Evolutionary conservation across 2,888 invertebrate species (phyloP), one percentile per base, ranked within the genome.

Genomic region (Cerceris rybyensis): DNA sequence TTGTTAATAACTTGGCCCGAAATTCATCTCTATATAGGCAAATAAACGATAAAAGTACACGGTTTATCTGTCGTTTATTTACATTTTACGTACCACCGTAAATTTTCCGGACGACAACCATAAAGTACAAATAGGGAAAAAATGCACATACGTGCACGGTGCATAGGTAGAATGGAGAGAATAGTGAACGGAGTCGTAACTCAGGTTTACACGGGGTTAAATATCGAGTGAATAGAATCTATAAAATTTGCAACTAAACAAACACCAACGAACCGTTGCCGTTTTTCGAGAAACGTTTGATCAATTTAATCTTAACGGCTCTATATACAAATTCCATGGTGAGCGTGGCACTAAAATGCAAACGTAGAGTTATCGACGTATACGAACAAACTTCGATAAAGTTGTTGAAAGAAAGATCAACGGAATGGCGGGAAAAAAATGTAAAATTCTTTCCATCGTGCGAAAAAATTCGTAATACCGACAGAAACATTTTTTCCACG

Each of bases 71-170:
- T 52, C 43, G 58, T 65, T 58, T 52, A 52, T 59, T 50, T 13
- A 59, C 49, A 39, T 43, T 71, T 71, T 65, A 63, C 65, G 50
- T 41, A 52, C 50, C 11, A 16, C 42, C 64, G 57, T 65, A 65
- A 71, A 71, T 59, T 43, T 7, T 46, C 8, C 28, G 28, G 43
- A 65, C 52, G 64, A 71, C 64, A 65, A 52, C 42, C 70, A 52
- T 39, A 57, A 71, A n/a, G 11, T 46, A 46, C 2, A 46, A 46
- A 46, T 46, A 50, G 50, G 50, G 50, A n/a, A n/a, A 50, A n/a
- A 50, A n/a, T 13, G n/a, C 9, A n/a, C 6, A n/a, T 13, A n/a
- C 11, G 46, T 11, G 46, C 28, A 4, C 28, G 28, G 28, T 28
- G 28, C 4, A 28, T 28, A 5, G 46, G 11, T 1, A 46, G 46